Base-by-base conservation (phyloP, 2,113 vertebrate species). In the Megatriorchis doriae region DNA sequence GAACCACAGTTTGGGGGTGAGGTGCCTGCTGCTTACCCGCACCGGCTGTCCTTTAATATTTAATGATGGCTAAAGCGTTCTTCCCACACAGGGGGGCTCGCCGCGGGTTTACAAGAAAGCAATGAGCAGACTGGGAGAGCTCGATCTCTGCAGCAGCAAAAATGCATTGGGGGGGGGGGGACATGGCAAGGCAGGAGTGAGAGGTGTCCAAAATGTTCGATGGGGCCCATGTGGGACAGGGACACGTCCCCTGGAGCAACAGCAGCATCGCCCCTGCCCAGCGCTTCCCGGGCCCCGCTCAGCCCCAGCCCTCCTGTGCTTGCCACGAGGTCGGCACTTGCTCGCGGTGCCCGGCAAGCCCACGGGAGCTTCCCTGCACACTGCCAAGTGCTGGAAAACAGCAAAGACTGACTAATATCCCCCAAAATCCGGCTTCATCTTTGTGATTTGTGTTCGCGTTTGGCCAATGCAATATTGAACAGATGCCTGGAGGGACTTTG, bases 21-120 rank as follows among this genome's bases (percentile, higher is more conserved):
- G 96, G 74, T 90, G 95, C 95, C 61, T n/a, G 96, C 95, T 81
- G 98, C 95, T 91, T 96, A 95, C 97, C 97, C 63, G 91, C 71
- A 34, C 55, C 7, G 5, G 97, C 98, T 98, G 94, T 9, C 89
- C 97, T 98, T 98, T 91, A 98, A 98, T 97, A 98, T 97, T 98
- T 97, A 97, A 96, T 80, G 97, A 88, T 79, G 95, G 94, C 96
- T 93, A 65, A 96, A 97, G 87, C 86, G 97, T 93, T 95, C 95
- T 98, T 97, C 96, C 97, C 97, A 91, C 85, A 94, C 98, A 16
- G 95, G 98, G 97, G 56, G 38, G 68, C 58, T 88, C 5, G 3
- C 14, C 13, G 1, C 1, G 3, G 63, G 31, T 34, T 70, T 22
- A 56, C 83, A 55, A 66, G 79, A 93, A 86, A 88, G 90, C 96